Conservation (phyloP, 2,113 vertebrate genomes). For the Egretta garzetta region DNA sequence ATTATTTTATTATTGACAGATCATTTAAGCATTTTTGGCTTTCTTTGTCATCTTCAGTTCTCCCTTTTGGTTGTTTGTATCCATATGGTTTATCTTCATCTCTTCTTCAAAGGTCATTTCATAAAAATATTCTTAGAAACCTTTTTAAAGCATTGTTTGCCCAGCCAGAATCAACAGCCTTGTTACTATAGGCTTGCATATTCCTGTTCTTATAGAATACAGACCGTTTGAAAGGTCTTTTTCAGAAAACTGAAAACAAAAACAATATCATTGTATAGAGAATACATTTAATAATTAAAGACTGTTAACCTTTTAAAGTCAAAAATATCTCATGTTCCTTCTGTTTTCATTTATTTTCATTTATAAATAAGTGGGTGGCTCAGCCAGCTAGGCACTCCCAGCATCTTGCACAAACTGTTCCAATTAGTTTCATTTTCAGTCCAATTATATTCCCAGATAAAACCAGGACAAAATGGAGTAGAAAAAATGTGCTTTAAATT, state of each 20-base stretch:
- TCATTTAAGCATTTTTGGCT: neutral
- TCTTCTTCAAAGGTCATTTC: neutral
- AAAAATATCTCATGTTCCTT: neutral
- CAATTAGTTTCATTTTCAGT: neutral
- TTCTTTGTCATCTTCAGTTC: neutral
- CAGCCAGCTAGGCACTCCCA: neutral
- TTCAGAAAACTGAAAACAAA: neutral
- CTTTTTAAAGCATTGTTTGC: neutral
- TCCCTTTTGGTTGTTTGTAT: neutral
- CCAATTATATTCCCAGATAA: neutral
- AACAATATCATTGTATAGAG: neutral
- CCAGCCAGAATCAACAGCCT: neutral
- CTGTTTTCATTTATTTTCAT: neutral
- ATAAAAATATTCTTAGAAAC: neutral
- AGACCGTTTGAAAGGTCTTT: neutral
- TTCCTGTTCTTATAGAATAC: neutral
- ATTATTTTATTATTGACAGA: neutral
- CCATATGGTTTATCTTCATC: neutral
- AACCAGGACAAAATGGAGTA: neutral
- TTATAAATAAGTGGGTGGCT: neutral
- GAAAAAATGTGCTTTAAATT: neutral
- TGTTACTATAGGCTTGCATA: neutral
- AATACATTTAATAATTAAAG: neutral
- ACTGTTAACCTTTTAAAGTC: neutral
- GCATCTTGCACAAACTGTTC: neutral